phyloP scores from a whole-genome alignment of 2,797 vertebrate genomes.

The Linurgus olivaceus region DNA sequence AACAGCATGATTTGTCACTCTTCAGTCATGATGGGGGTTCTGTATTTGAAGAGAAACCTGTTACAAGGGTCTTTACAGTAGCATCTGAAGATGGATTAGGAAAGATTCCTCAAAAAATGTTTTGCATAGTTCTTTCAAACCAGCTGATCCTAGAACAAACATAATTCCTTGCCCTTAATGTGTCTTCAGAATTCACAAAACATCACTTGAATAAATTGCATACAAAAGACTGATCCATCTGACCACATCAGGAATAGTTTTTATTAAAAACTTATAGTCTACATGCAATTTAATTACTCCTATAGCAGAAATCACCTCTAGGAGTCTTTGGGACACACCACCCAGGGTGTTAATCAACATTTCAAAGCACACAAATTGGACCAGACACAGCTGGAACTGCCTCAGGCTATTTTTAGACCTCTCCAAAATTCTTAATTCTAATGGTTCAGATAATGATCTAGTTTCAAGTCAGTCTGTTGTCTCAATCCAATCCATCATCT shows the following conservation, averaged over 20 bases:
- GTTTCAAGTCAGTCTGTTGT: neutral
- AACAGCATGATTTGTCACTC: neutral
- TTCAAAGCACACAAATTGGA: neutral
- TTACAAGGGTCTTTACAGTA: neutral
- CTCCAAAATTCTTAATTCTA: neutral
- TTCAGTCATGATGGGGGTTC: neutral
- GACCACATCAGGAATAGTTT: neutral
- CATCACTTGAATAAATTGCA: neutral
- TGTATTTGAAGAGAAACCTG: neutral
- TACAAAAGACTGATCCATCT: neutral
- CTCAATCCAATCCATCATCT: neutral
- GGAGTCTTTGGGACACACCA: neutral
- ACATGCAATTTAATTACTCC: neutral
- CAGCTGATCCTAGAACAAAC: neutral
- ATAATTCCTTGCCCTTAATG: neutral
- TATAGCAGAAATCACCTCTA: neutral
- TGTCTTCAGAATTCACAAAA: neutral
- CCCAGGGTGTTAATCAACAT: neutral
- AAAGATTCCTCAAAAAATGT: neutral
- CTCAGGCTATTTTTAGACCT: neutral
- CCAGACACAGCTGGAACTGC: neutral
- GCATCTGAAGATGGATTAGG: neutral
- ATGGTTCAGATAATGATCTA: neutral
- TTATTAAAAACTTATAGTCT: neutral
- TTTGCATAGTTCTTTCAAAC: neutral